Evolutionary conservation across 2,113 vertebrate genomes (phyloP).

Genomic region (Psilopogon haemacephalus): DNA sequence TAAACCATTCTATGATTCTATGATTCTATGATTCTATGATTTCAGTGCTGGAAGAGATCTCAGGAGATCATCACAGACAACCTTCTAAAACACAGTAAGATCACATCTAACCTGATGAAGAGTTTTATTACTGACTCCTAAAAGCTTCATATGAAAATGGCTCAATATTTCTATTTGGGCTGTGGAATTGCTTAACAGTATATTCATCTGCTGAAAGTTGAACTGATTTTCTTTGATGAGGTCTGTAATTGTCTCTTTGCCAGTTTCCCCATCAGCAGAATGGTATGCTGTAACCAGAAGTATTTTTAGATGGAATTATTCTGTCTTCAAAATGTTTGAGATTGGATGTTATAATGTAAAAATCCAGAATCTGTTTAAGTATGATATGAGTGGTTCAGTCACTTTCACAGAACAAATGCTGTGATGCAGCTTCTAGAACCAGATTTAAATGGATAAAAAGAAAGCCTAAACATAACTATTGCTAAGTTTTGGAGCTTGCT

Average conservation of each 20-base stretch:
- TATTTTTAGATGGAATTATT: neutral
- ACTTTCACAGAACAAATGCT: neutral
- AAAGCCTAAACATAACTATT: neutral
- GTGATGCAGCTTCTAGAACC: neutral
- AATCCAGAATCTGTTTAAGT: neutral
- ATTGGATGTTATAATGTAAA: too few relatives aligned
- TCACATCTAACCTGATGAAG: rapidly evolving
- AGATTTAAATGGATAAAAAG: neutral
- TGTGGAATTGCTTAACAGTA: neutral
- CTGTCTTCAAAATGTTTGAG: neutral
- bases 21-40: too few relatives aligned
- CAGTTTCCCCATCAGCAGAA: neutral
- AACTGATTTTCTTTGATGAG: neutral
- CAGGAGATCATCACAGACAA: rapidly evolving
- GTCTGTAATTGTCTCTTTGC: neutral
- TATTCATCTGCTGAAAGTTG: neutral
- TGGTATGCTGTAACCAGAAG: neutral
- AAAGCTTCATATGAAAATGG: neutral
- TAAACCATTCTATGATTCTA: too few relatives aligned
- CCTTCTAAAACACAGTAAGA: neutral
- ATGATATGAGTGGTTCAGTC: rapidly evolving
- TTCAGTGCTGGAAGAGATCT: neutral
- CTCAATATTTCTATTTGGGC: neutral
- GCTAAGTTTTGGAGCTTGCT: neutral
- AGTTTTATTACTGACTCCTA: neutral